Conservation (phyloP, 1,140 invertebrate genomes). For the Leptinotarsa texana region DNA sequence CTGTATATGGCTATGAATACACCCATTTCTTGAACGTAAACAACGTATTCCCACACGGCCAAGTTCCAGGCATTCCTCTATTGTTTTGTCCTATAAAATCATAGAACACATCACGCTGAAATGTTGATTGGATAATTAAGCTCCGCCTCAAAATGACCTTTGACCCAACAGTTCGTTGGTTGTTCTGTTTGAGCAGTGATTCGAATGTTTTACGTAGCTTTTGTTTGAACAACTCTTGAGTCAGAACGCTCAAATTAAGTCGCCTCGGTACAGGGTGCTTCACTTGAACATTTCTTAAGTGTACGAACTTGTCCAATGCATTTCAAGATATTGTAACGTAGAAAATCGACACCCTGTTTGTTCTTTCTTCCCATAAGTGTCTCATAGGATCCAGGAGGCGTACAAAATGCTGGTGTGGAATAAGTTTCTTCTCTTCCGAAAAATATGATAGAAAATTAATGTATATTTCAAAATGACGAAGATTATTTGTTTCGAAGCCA, state of each 20-base stretch:
- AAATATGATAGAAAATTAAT: too few relatives aligned
- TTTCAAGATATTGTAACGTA: too few relatives aligned
- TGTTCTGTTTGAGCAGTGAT: background rate
- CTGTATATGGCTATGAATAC: too few relatives aligned
- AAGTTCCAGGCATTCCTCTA: slow-evolving; percentile 6
- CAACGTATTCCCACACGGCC: background rate
- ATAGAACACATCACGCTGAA: slow-evolving; percentile 26
- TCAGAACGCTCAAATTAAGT: background rate
- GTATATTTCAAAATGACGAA: too few relatives aligned
- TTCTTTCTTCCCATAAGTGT: too few relatives aligned
- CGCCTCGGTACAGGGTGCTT: background rate
- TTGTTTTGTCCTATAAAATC: slow-evolving; percentile 28
- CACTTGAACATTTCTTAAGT: too few relatives aligned
- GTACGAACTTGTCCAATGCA: too few relatives aligned
- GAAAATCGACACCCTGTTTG: too few relatives aligned
- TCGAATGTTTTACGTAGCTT: background rate
- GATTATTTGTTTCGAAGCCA: too few relatives aligned
- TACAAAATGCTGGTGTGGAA: too few relatives aligned
- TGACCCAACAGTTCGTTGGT: slow-evolving; percentile 18
- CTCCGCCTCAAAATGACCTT: slow-evolving; percentile 23
- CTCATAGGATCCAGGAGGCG: too few relatives aligned
- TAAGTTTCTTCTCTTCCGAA: too few relatives aligned
- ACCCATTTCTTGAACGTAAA: background rate
- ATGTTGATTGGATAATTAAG: slow-evolving; percentile 27
- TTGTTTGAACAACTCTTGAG: slow-evolving; percentile 1